phyloP scores from a whole-genome alignment of 2,888 invertebrate species.

The Papilio protenor region DNA sequence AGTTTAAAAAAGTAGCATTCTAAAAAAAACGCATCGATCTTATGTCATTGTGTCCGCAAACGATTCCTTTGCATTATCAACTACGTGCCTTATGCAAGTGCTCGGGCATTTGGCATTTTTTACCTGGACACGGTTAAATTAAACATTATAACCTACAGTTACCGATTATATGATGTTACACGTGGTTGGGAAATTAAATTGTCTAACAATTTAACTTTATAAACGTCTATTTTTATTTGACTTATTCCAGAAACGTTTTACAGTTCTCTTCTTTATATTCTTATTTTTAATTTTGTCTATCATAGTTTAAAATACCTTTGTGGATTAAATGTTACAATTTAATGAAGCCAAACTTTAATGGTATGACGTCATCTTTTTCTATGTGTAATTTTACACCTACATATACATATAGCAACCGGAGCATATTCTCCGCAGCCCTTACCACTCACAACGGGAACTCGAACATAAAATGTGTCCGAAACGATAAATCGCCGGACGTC shows the following conservation, averaged over 20 bases:
- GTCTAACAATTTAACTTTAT: no score
- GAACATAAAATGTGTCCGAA: conserved; percentile 54
- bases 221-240: no score
- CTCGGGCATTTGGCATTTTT: conserved; percentile 51
- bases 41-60: conserved; percentile 60
- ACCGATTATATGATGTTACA: conserved; percentile 39
- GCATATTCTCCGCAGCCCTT: conserved; percentile 25
- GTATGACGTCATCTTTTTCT: conserved; percentile 2
- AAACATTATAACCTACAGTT: conserved; percentile 44
- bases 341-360: not conserved
- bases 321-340: not conserved
- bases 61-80: conserved; percentile 45
- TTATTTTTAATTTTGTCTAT: no score
- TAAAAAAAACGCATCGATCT: conserved; percentile 74
- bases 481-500: conserved; percentile 67
- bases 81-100: conserved; percentile 60
- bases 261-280: no score
- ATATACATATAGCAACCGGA: not conserved
- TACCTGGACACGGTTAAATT: conserved; percentile 36
- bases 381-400: not conserved
- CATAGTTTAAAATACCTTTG: no score
- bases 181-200: not conserved
- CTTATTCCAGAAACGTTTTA: no score
- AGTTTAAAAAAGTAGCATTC: conserved; percentile 55
- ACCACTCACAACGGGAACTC: conserved; percentile 52